Evolutionary conservation across 1,140 invertebrate genomes (phyloP).

Genomic region (Octopus sinensis): DNA sequence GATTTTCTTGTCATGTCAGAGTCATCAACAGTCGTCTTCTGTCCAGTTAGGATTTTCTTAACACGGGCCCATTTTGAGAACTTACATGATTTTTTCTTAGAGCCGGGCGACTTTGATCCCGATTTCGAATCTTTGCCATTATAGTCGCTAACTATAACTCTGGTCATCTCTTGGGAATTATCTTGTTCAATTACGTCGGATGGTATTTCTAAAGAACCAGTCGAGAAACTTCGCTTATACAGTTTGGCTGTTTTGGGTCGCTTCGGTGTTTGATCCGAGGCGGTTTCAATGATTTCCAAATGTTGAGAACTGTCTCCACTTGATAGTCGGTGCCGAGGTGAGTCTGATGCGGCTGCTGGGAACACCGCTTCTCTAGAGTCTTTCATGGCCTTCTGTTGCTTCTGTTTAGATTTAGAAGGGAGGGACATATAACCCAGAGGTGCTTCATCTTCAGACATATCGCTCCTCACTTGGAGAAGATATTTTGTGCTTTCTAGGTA

Average conservation of each 20-base stretch:
- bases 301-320: conserved; percentile 44
- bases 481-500: conserved; percentile 72
- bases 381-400: conserved; percentile 27
- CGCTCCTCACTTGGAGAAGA: conserved; percentile 59
- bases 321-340: conserved; percentile 35
- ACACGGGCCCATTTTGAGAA: conserved; percentile 52
- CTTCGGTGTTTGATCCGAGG: conserved; percentile 40
- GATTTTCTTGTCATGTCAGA: conserved; percentile 42
- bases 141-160: conserved; percentile 29
- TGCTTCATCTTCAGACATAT: conserved; percentile 33
- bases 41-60: conserved; percentile 50
- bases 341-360: conserved; percentile 5
- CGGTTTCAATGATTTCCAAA: conserved; percentile 39
- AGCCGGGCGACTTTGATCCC: conserved; percentile 32
- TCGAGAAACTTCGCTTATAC: conserved; percentile 48
- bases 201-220: conserved; percentile 47
- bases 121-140: conserved; percentile 24
- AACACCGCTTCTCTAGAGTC: conserved; percentile 8
- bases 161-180: conserved; percentile 30
- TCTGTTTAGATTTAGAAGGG: conserved; percentile 30
- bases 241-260: conserved; percentile 33
- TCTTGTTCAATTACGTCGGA: conserved; percentile 44
- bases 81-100: conserved; percentile 43
- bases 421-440: conserved; percentile 36
- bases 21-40: conserved; percentile 41